Conservation (phyloP, 2,888 invertebrate species). For the Brachypalpus laphriformis region DNA sequence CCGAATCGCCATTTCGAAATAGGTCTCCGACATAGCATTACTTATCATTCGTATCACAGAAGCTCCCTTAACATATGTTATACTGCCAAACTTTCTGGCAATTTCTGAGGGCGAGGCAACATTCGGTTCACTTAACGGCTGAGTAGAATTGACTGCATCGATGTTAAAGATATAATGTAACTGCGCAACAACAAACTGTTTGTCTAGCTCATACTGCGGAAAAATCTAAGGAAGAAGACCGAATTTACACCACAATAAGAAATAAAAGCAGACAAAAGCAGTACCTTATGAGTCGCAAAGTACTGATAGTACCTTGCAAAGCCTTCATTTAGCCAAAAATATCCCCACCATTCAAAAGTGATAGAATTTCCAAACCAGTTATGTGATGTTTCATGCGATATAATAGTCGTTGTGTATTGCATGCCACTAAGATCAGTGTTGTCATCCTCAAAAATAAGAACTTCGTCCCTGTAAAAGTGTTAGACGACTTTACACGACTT, state of each 20-base stretch:
- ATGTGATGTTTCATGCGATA: constrained; percentile 84
- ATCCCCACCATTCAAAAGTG: constrained; percentile 84
- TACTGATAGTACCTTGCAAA: constrained; percentile 90
- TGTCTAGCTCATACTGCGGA: constrained; percentile 86
- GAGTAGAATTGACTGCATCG: constrained; percentile 85
- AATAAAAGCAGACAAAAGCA: neutral
- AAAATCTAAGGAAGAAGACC: constrained; percentile 85
- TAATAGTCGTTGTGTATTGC: constrained; percentile 84
- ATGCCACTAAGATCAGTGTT: constrained; percentile 77
- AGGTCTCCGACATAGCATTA: constrained; percentile 84
- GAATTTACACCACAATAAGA: constrained; percentile 75
- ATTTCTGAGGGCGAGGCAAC: constrained; percentile 85
- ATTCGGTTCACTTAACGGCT: constrained; percentile 85
- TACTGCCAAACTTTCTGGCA: constrained; percentile 84
- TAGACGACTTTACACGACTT: too few relatives aligned
- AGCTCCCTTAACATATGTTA: constrained; percentile 88
- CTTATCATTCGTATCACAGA: constrained; percentile 87
- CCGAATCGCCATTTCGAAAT: constrained; percentile 84
- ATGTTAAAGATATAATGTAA: constrained; percentile 85
- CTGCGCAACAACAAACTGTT: constrained; percentile 88
- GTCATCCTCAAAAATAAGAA: constrained; percentile 76
- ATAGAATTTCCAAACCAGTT: constrained; percentile 87
- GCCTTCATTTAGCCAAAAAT: constrained; percentile 86
- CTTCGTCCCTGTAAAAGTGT: constrained; percentile 74
- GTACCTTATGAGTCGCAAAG: constrained; percentile 81